Evolutionary conservation across 2,113 vertebrate species (phyloP).

Genomic region (Dendrocopos noguchii): DNA sequence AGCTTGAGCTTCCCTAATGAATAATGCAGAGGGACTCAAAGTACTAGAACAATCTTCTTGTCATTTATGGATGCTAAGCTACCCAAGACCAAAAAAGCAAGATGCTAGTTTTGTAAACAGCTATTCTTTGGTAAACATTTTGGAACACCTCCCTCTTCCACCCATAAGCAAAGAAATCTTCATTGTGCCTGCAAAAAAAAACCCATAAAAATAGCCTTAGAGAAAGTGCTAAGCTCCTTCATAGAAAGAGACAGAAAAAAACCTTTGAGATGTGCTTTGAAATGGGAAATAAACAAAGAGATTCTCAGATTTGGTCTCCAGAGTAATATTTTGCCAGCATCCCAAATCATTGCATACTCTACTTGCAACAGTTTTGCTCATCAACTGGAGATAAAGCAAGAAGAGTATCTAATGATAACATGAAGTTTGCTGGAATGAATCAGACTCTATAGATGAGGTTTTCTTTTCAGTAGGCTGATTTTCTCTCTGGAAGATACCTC

Average conservation of each 20-base stretch:
- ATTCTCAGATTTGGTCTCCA: background rate
- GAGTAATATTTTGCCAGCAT: background rate
- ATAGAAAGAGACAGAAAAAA: constrained; percentile 13
- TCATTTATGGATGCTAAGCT: constrained; percentile 80
- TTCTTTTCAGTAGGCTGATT: background rate
- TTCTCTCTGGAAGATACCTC: background rate
- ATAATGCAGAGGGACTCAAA: constrained; percentile 79
- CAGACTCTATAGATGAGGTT: background rate
- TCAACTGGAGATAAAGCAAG: background rate
- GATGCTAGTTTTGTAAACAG: constrained; percentile 80
- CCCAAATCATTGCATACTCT: background rate
- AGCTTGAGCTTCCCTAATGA: constrained; percentile 79
- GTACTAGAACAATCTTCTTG: constrained; percentile 76
- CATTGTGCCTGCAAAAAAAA: constrained; percentile 44
- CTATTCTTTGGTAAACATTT: constrained; percentile 68
- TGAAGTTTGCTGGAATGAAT: background rate
- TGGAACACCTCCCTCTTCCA: constrained; percentile 49
- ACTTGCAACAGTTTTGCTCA: background rate
- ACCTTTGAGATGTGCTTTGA: constrained; percentile 28
- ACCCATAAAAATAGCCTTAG: constrained; percentile 8
- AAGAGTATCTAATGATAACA: background rate
- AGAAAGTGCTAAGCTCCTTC: constrained; percentile 27
- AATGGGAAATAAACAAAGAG: background rate
- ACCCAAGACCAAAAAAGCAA: constrained; percentile 72
- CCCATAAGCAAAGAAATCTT: constrained; percentile 47